phyloP scores from a whole-genome alignment of 1,140 invertebrate genomes.

The Macrocentrus cingulum region DNA sequence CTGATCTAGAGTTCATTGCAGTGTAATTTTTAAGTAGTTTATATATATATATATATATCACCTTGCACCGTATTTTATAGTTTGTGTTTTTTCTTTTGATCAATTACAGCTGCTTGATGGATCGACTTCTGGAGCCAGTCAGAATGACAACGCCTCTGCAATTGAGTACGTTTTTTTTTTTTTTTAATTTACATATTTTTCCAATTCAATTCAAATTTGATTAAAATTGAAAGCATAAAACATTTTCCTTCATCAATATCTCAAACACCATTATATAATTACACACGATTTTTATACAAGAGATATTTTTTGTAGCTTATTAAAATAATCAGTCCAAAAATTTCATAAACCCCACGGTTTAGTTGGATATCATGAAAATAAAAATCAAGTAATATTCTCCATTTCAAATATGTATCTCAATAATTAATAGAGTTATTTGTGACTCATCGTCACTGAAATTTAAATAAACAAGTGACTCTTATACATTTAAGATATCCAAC shows the following conservation, averaged over 20 bases:
- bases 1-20: neutral
- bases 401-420: no score
- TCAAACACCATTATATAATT: conserved; percentile 2
- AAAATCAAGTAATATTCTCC: no score
- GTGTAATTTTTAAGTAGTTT: conserved; percentile 19
- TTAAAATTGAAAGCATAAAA: no score
- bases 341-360: no score
- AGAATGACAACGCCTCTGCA: conserved; percentile 39
- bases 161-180: conserved; percentile 52
- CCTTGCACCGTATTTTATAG: conserved; percentile 58
- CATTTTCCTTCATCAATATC: no score
- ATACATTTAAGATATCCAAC: neutral
- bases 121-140: conserved; percentile 47
- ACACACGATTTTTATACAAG: conserved; percentile 5
- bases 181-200: no score
- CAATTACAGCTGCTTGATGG: conserved; percentile 57
- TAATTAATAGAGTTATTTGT: no score
- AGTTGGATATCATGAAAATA: no score
- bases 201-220: conserved; percentile 5
- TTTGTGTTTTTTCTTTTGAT: conserved; percentile 58
- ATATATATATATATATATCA: no score
- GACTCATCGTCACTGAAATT: no score
- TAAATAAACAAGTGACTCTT: neutral
- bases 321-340: neutral
- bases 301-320: neutral